phyloP scores from a whole-genome alignment of 2,797 vertebrate species.

The Octomys mimax region DNA sequence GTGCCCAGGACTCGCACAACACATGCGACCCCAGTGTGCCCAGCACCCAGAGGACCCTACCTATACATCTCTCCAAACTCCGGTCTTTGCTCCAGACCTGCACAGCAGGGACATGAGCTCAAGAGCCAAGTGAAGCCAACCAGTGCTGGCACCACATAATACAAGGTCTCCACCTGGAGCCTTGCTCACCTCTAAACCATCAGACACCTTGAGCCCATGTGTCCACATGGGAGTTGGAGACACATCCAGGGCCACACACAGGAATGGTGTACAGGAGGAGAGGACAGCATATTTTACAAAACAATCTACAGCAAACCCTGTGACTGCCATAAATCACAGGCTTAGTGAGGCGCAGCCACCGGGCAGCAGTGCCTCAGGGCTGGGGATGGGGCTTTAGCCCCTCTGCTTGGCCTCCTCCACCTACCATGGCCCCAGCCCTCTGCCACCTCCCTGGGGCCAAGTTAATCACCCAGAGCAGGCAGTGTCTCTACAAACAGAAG shows the following conservation, averaged over 20 bases:
- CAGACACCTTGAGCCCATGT: background rate
- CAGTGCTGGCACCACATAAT: background rate
- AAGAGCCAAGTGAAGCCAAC: background rate
- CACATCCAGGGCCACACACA: background rate
- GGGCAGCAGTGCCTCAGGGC: background rate
- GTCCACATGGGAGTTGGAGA: background rate
- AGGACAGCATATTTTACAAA: background rate
- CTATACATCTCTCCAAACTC: background rate
- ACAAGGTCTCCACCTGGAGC: background rate
- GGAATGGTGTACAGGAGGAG: background rate
- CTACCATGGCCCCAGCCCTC: background rate
- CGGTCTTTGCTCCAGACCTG: background rate
- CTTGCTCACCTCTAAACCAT: accelerated
- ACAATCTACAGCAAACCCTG: background rate
- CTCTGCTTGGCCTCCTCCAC: background rate
- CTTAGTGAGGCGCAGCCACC: conserved; percentile 21
- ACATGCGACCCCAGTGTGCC: too few species aligned
- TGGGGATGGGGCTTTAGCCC: background rate
- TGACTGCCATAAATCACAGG: conserved; percentile 35
- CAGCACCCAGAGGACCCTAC: background rate
- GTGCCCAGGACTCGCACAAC: too few species aligned
- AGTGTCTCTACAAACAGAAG: background rate
- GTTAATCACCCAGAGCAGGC: conserved; percentile 48
- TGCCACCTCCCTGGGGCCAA: background rate
- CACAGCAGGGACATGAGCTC: background rate